phyloP scores from a whole-genome alignment of 2,113 vertebrate species.

The Motacilla alba region DNA sequence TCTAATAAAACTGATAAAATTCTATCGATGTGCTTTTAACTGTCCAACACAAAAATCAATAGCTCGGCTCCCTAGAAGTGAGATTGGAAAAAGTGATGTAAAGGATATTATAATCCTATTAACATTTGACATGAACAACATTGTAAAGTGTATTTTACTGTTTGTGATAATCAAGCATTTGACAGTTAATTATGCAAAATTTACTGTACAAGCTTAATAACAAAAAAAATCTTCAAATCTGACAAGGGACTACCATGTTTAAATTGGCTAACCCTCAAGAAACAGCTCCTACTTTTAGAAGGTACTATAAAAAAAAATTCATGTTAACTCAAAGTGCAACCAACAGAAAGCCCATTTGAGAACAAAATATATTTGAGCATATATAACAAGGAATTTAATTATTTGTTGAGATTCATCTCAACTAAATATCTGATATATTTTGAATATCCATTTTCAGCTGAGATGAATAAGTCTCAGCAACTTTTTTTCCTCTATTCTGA shows the following conservation, averaged over 20 bases:
- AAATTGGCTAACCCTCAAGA: not conserved
- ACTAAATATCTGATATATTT: not conserved
- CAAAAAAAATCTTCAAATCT: not conserved
- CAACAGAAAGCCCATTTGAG: not conserved
- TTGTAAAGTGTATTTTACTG: not conserved
- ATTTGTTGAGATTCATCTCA: not conserved
- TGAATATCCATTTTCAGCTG: not conserved
- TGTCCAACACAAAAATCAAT: not conserved
- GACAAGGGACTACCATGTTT: not conserved
- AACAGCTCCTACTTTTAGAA: not conserved
- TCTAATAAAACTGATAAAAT: not conserved
- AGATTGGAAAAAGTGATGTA: not conserved
- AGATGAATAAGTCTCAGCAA: not conserved
- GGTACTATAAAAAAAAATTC: not conserved
- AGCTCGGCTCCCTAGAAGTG: not conserved
- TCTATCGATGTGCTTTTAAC: not conserved
- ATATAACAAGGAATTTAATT: not conserved
- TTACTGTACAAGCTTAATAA: not conserved
- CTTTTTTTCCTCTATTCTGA: not conserved
- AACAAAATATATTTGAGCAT: not conserved
- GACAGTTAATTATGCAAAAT: not conserved
- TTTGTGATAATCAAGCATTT: not conserved
- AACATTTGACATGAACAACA: not conserved
- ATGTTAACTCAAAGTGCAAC: not conserved
- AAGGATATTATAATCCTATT: not conserved